These are phyloP conservation scores for Eucera pruinosa DNA, from an alignment of 2,888 invertebrate genomes.

Conservation along the genomic window DNA sequence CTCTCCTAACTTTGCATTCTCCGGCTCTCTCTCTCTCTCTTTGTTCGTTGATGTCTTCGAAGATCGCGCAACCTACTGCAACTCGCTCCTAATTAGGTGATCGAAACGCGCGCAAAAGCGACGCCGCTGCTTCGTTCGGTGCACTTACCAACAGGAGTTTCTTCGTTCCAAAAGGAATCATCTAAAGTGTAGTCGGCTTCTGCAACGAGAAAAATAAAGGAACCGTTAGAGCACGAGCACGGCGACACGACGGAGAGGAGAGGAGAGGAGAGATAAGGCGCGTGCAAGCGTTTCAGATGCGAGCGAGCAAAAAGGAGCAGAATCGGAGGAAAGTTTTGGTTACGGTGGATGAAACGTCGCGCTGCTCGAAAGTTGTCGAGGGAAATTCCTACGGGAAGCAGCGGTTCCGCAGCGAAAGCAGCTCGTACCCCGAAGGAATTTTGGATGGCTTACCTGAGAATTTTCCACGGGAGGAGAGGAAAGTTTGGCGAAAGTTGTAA, in stretches of 20 bases:
- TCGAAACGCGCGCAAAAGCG: neutral
- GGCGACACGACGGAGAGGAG: too few species aligned
- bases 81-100: constrained; percentile 7
- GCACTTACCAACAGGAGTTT: constrained; percentile 94
- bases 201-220: constrained; percentile 82
- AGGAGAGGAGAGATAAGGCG: too few species aligned
- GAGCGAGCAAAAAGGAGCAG: too few species aligned
- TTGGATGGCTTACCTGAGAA: constrained; percentile 28
- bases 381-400: constrained; percentile 35
- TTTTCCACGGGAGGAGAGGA: constrained; percentile 22
- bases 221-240: too few species aligned
- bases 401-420: constrained; percentile 22
- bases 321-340: neutral
- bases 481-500: constrained; percentile 31
- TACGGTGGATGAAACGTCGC: too few species aligned
- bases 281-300: neutral
- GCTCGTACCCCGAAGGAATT: constrained; percentile 34
- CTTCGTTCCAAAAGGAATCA: constrained; percentile 97
- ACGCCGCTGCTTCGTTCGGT: neutral
- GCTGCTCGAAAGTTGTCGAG: constrained; percentile 16
- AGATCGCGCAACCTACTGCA: too few species aligned
- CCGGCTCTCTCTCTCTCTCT: constrained; percentile 28
- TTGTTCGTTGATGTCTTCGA: too few species aligned
- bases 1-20: constrained; percentile 27
- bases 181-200: constrained; percentile 96